Evolutionary conservation across 2,797 vertebrate species (phyloP).

Genomic region (Kryptopterus vitreolus): DNA sequence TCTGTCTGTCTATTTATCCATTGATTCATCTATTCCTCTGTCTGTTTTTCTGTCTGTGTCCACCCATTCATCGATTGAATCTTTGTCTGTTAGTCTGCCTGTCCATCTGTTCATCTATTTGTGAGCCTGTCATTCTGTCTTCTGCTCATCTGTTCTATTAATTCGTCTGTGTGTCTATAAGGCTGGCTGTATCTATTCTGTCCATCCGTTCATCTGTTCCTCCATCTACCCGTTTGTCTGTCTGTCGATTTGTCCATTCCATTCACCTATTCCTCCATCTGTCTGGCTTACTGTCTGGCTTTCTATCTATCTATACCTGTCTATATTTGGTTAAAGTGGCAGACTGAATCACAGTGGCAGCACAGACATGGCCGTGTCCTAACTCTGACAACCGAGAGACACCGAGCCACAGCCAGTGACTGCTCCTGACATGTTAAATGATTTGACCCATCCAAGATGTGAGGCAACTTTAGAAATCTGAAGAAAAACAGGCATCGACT

Average conservation of each 20-base stretch:
- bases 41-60: too few relatives aligned
- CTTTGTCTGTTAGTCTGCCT: background rate
- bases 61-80: too few relatives aligned
- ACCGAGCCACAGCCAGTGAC: slow-evolving; percentile 26
- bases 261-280: too few relatives aligned
- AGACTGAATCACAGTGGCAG: slow-evolving; percentile 16
- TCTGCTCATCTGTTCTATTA: background rate
- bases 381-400: slow-evolving; percentile 25
- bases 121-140: background rate
- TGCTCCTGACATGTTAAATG: slow-evolving; percentile 34
- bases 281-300: background rate
- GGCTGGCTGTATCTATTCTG: too few relatives aligned
- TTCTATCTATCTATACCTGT: background rate
- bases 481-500: background rate
- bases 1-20: too few relatives aligned
- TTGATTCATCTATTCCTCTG: too few relatives aligned
- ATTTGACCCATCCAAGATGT: slow-evolving; percentile 29
- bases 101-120: background rate
- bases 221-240: background rate
- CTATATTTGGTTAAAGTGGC: slow-evolving; percentile 5
- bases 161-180: background rate
- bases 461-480: slow-evolving; percentile 21
- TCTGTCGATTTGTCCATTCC: background rate
- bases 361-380: slow-evolving; percentile 15
- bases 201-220: background rate